A percentile compares a stretch with the other conserved stretches of the same genome.
phyloP scores from a whole-genome alignment of 2,888 invertebrate genomes.

The Caenorhabditis sinica region DNA sequence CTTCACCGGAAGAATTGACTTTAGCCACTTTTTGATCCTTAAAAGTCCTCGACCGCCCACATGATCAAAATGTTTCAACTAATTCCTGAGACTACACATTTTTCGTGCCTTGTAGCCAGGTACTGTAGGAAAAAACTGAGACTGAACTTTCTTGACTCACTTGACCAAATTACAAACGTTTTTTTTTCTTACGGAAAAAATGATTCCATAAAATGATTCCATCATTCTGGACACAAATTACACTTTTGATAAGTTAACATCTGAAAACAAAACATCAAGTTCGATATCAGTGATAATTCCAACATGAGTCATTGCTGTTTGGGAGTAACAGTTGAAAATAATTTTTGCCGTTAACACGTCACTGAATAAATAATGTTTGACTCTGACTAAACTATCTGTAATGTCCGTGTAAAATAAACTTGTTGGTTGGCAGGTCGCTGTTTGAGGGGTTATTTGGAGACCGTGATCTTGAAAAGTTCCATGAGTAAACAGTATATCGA shows the following conservation, averaged over 20 bases:
- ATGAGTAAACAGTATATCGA: too few species aligned
- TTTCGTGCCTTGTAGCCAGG: background rate
- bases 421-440: constrained; percentile 15
- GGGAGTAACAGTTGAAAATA: constrained; percentile 43
- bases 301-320: constrained; percentile 50
- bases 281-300: constrained; percentile 25
- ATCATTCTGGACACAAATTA: constrained; percentile 16
- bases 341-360: constrained; percentile 47
- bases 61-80: constrained; percentile 27
- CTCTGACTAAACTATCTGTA: constrained; percentile 52
- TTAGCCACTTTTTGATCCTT: constrained; percentile 55
- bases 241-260: background rate
- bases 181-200: background rate
- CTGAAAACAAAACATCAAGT: constrained; percentile 19
- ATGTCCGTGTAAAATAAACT: constrained; percentile 61
- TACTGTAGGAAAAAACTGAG: background rate
- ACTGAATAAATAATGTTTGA: constrained; percentile 62
- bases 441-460: constrained; percentile 31
- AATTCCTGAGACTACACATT: constrained; percentile 11
- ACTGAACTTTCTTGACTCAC: too few species aligned
- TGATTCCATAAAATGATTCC: background rate
- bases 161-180: too few species aligned
- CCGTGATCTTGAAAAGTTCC: constrained; percentile 7
- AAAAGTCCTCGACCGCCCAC: constrained; percentile 32
- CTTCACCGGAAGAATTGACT: constrained; percentile 53